A percentile compares a stretch with the other conserved stretches of the same genome.
phyloP scores from a whole-genome alignment of 2,113 vertebrate species.

The Anguilla rostrata region DNA sequence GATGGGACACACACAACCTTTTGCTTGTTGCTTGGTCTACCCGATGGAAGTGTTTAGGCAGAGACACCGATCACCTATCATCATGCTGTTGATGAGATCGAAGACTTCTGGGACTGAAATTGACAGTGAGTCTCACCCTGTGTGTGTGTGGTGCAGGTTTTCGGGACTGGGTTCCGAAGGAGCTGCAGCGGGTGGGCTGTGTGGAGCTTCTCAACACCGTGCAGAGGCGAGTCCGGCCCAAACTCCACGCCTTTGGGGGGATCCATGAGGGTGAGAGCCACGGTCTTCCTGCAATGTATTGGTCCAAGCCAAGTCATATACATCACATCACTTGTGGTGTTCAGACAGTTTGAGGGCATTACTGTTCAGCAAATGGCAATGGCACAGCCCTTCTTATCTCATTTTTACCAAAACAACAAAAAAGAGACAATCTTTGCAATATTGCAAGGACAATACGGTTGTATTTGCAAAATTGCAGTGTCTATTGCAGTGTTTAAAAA shows the following conservation, averaged over 20 bases:
- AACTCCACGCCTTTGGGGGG: conserved; percentile 92
- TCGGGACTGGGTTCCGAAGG: conserved; percentile 97
- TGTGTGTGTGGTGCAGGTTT: conserved; percentile 71
- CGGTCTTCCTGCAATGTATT: not conserved
- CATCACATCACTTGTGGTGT: not conserved
- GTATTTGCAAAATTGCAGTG: too few relatives aligned
- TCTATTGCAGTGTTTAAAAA: too few relatives aligned
- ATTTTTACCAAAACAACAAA: not conserved
- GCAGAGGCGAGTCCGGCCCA: conserved; percentile 91
- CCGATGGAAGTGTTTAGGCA: not conserved
- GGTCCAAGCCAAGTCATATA: too few relatives aligned
- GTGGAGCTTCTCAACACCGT: conserved; percentile 97
- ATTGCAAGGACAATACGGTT: too few relatives aligned
- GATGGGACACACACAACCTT: not conserved
- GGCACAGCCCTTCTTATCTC: not conserved
- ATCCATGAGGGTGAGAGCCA: conserved; percentile 89
- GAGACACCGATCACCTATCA: too few relatives aligned
- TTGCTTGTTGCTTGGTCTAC: not conserved
- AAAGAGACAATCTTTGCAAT: too few relatives aligned
- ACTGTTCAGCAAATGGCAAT: too few relatives aligned
- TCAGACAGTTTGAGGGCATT: too few relatives aligned
- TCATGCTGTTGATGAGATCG: conserved; percentile 30
- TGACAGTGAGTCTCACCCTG: conserved; percentile 20
- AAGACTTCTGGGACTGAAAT: conserved; percentile 63
- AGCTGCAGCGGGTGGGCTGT: conserved; percentile 93